A percentile compares a stretch with the other conserved stretches of the same genome.
Conservation (phyloP, 2,888 invertebrate species). For the Enchytraeus crypticus region DNA sequence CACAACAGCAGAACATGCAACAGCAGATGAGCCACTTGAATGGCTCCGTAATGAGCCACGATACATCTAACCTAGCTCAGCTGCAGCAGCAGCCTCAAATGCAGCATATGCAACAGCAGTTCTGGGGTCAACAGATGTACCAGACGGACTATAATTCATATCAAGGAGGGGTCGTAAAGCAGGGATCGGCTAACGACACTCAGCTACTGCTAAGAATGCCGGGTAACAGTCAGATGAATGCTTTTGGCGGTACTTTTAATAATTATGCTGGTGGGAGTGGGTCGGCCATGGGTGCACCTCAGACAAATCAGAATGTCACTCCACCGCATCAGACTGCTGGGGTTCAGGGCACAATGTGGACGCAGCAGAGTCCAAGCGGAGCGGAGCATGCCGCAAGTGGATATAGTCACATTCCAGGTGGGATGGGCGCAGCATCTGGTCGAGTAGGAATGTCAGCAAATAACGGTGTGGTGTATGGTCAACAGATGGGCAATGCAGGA, state of each 20-base stretch:
- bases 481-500: neutral
- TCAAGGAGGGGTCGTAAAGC: neutral
- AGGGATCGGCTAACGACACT: neutral
- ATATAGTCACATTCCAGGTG: neutral
- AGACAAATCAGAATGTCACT: neutral
- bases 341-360: neutral
- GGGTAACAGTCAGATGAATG: neutral
- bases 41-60: neutral
- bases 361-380: neutral
- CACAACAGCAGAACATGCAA: constrained; percentile 4
- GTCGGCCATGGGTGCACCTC: neutral
- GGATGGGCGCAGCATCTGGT: no score
- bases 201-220: neutral
- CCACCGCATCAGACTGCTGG: neutral
- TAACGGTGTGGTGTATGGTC: neutral
- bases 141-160: neutral
- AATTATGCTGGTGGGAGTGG: neutral
- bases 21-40: neutral
- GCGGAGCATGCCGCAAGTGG: neutral
- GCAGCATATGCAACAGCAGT: constrained; percentile 6
- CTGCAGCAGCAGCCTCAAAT: neutral
- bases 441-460: neutral
- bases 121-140: neutral
- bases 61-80: neutral
- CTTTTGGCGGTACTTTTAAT: neutral